Percentiles rank a stretch among this genome's conserved stretches.
Conservation (phyloP, 2,888 invertebrate species). For the Lycaena phlaeas region DNA sequence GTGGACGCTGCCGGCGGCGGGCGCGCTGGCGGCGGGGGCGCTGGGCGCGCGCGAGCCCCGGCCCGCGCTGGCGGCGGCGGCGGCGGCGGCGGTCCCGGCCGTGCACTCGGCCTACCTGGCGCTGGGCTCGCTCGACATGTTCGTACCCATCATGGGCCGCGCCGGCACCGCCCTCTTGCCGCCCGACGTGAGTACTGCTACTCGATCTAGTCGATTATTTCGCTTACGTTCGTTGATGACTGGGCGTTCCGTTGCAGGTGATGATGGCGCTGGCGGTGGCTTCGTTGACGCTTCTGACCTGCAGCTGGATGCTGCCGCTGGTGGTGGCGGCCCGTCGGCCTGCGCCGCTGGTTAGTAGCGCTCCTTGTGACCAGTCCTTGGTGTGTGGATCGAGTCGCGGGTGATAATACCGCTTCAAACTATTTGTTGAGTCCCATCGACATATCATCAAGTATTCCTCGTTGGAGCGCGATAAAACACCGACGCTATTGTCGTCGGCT, state of each 20-base stretch:
- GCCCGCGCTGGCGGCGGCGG: slow-evolving; percentile 73
- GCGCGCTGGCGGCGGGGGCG: slow-evolving; percentile 46
- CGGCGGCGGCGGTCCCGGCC: slow-evolving; percentile 64
- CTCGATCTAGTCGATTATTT: no score
- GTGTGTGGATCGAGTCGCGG: no score
- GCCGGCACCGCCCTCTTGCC: slow-evolving; percentile 77
- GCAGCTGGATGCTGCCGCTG: slow-evolving; percentile 45
- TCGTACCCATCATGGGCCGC: slow-evolving; percentile 88
- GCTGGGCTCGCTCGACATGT: slow-evolving; percentile 79
- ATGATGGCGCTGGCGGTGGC: slow-evolving; percentile 37
- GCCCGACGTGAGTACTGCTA: slow-evolving; percentile 78
- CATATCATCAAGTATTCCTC: no score
- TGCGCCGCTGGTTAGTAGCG: slow-evolving; percentile 23
- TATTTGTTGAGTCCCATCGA: no score
- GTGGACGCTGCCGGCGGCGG: slow-evolving; percentile 63
- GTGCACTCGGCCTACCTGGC: slow-evolving; percentile 80
- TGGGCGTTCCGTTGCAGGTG: slow-evolving; percentile 59
- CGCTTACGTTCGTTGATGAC: slow-evolving; percentile 14
- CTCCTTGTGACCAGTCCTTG: no score
- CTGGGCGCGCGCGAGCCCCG: slow-evolving; percentile 63
- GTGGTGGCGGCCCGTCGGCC: slow-evolving; percentile 30
- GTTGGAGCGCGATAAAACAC: no score
- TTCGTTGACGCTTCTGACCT: slow-evolving; percentile 48
- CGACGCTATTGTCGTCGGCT: no score
- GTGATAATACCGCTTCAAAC: no score